phyloP scores from a whole-genome alignment of 2,888 invertebrate genomes.

The Lasioglossum vierecki region DNA sequence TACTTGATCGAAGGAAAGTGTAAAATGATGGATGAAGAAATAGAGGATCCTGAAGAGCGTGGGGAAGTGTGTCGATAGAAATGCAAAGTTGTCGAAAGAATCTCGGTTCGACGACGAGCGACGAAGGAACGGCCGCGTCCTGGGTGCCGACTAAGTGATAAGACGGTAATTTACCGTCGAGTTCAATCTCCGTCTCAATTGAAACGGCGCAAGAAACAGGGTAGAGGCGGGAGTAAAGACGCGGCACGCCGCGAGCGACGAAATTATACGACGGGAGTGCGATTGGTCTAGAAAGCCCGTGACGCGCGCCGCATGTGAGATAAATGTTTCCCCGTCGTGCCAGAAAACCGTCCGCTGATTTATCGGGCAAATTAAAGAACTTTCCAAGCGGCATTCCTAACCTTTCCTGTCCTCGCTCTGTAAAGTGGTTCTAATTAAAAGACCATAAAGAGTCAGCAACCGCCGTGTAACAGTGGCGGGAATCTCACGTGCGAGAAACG shows the following conservation, averaged over 20 bases:
- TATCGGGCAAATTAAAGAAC: conserved; percentile 80
- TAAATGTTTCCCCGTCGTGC: conserved; percentile 60
- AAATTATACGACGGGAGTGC: conserved; percentile 50
- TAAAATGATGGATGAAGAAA: neutral
- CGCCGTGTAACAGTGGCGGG: conserved; percentile 74
- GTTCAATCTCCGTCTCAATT: neutral
- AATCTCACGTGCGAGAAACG: conserved; percentile 68
- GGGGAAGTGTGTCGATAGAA: neutral
- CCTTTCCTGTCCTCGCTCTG: conserved; percentile 71
- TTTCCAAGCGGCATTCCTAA: conserved; percentile 75
- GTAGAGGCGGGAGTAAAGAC: neutral
- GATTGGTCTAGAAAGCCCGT: conserved; percentile 53
- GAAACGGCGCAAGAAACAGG: neutral
- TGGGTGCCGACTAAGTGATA: neutral
- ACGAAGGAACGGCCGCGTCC: neutral
- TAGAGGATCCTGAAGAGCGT: neutral
- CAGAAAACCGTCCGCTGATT: conserved; percentile 71
- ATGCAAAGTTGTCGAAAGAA: neutral
- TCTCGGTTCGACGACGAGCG: neutral
- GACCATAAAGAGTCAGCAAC: conserved; percentile 78
- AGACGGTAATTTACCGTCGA: conserved; percentile 1
- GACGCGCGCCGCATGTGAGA: conserved; percentile 64
- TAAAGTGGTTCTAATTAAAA: conserved; percentile 81
- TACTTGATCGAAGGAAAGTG: neutral
- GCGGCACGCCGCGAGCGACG: conserved; percentile 35